A percentile compares a stretch with the other conserved stretches of the same genome.
These are phyloP conservation scores for Latrodectus elegans DNA, from an alignment of 2,888 invertebrate genomes.

Conservation along the genomic window DNA sequence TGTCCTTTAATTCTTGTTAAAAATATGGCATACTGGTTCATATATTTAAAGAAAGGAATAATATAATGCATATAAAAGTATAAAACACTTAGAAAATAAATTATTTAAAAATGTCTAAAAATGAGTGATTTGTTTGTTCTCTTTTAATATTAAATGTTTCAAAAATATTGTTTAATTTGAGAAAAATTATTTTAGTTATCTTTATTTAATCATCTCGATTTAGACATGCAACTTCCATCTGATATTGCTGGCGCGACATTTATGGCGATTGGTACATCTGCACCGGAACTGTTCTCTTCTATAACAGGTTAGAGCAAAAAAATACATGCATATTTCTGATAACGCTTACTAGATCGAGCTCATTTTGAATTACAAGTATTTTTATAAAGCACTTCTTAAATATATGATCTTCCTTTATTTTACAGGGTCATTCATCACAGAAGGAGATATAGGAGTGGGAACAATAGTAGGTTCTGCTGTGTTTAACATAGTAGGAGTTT, in stretches of 20 bases:
- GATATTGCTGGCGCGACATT: conserved; percentile 96
- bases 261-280: conserved; percentile 94
- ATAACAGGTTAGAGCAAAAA: conserved; percentile 78
- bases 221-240: conserved; percentile 83
- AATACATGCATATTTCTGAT: neutral
- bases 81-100: too few species aligned
- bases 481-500: conserved; percentile 72
- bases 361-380: neutral
- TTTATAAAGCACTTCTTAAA: neutral
- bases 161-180: too few species aligned
- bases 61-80: too few species aligned
- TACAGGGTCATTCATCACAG: conserved; percentile 83
- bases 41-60: too few species aligned
- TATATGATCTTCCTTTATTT: neutral
- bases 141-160: too few species aligned
- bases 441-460: conserved; percentile 72
- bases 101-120: too few species aligned
- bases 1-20: too few species aligned
- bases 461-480: conserved; percentile 72
- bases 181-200: too few species aligned
- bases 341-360: too few species aligned
- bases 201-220: neutral
- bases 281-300: conserved; percentile 91
- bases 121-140: too few species aligned
- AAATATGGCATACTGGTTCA: too few species aligned